Conservation (phyloP, 2,888 invertebrate genomes). For the Crematogaster levior region DNA sequence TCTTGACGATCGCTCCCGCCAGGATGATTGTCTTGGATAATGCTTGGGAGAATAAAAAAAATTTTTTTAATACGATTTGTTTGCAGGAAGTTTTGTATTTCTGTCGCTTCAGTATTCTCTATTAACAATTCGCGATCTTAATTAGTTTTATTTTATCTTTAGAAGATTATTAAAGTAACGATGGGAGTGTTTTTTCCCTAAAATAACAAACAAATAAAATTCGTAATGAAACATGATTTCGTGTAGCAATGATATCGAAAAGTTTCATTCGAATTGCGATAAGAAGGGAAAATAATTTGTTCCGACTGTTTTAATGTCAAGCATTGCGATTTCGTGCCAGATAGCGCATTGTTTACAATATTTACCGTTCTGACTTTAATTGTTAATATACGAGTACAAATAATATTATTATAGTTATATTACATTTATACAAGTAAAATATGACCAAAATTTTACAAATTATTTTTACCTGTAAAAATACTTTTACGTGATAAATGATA, state of each 20-base stretch:
- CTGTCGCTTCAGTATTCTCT: background rate
- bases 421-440: background rate
- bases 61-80: background rate
- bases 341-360: conserved; percentile 36
- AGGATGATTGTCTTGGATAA: background rate
- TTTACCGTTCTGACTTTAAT: conserved; percentile 25
- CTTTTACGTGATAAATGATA: conserved; percentile 11
- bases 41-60: background rate
- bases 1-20: conserved; percentile 7
- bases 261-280: background rate
- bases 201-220: background rate
- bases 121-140: background rate
- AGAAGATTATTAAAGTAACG: background rate
- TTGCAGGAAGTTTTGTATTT: background rate
- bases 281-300: conserved; percentile 23
- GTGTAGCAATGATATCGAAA: background rate
- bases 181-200: background rate
- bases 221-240: background rate
- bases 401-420: background rate
- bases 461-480: no score
- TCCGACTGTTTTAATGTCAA: conserved; percentile 6
- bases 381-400: conserved; percentile 16
- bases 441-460: background rate
- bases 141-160: background rate
- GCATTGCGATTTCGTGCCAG: conserved; percentile 13